A percentile compares a stretch with the other conserved stretches of the same genome.
These are phyloP conservation scores for Oceanites oceanicus DNA, from an alignment of 2,113 vertebrate genomes.

Conservation along the genomic window DNA sequence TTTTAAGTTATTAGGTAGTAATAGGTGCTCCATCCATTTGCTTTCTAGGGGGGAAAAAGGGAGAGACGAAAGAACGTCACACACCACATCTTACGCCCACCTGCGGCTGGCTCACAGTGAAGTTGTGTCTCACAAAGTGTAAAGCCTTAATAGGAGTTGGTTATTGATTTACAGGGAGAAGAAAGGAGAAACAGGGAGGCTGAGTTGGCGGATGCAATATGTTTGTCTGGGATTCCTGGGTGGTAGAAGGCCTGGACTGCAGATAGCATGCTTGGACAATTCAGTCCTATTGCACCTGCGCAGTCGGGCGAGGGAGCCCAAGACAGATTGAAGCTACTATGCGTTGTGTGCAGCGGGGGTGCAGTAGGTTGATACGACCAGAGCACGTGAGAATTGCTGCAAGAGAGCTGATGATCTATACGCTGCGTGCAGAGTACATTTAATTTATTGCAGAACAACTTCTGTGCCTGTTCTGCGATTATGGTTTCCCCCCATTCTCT, in stretches of 20 bases:
- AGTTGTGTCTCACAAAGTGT: not conserved
- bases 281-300: not conserved
- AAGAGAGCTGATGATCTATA: not conserved
- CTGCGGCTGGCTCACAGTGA: not conserved
- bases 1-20: not conserved
- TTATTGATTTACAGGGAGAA: not conserved
- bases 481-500: not conserved
- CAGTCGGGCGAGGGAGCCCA: not conserved
- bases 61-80: not conserved
- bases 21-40: not conserved
- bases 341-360: not conserved
- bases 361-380: not conserved
- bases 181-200: not conserved
- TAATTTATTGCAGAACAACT: not conserved
- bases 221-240: not conserved
- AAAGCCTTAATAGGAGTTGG: not conserved
- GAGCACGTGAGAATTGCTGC: not conserved
- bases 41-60: not conserved
- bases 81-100: not conserved
- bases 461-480: not conserved
- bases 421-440: rapidly evolving
- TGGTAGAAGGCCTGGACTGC: not conserved
- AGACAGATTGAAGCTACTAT: not conserved
- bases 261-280: not conserved
- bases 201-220: not conserved